Evolutionary conservation across 2,797 vertebrate species (phyloP).

Genomic region (Muscicapa striata): DNA sequence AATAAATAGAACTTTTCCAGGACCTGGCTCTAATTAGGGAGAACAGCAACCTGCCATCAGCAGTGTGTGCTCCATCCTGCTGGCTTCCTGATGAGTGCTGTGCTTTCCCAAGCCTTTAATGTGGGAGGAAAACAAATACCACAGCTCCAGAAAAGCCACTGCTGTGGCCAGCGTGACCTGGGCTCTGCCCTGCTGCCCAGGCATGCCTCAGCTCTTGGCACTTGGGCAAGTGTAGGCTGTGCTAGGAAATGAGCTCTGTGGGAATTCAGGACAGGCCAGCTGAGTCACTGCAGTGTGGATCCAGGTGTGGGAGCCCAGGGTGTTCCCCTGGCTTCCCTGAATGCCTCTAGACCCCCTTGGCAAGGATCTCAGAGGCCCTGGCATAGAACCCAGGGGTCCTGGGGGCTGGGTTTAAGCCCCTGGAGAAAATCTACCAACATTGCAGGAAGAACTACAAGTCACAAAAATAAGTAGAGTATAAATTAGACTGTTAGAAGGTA

Average conservation of each 20-base stretch:
- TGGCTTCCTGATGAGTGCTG: not conserved
- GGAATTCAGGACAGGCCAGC: not conserved
- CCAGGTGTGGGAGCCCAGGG: not conserved
- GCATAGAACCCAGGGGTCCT: too few relatives aligned
- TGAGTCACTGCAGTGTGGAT: not conserved
- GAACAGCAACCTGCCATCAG: not conserved
- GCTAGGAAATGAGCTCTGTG: not conserved
- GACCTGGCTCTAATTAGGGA: not conserved
- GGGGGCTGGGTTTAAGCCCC: too few relatives aligned
- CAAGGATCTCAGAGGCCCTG: too few relatives aligned
- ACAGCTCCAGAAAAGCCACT: not conserved
- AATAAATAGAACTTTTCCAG: not conserved
- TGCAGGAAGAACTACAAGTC: too few relatives aligned
- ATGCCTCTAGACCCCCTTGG: too few relatives aligned
- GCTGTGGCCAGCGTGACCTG: rapidly evolving
- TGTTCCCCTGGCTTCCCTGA: too few relatives aligned
- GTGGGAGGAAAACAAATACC: not conserved
- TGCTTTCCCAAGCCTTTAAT: not conserved
- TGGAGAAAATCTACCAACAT: too few relatives aligned
- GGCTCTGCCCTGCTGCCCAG: not conserved
- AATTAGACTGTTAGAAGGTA: too few relatives aligned
- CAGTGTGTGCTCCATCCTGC: not conserved
- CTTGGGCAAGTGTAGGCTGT: not conserved
- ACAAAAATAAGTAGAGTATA: too few relatives aligned
- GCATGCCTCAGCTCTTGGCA: not conserved